Evolutionary conservation across 35 echinoderm and acorn worm species (phyloP).

Genomic region (Apostichopus japonicus): DNA sequence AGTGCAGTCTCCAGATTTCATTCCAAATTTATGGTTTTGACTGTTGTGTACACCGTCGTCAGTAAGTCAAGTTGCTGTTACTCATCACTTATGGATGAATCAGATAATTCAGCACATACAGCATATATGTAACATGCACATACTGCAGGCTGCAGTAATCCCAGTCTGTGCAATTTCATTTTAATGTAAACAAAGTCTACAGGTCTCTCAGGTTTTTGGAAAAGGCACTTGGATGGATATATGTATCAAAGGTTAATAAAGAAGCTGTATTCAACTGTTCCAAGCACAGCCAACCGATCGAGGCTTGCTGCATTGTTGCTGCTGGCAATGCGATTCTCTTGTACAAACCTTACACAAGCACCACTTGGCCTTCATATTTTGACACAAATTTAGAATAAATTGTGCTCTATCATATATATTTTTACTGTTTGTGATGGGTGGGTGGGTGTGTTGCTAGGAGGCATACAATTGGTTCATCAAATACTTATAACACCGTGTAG

Average conservation of each 20-base stretch:
- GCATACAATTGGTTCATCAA: slow-evolving; percentile 18
- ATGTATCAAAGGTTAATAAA: slow-evolving; percentile 10
- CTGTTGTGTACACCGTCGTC: not conserved
- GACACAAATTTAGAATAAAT: slow-evolving; percentile 36
- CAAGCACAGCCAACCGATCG: too few relatives aligned
- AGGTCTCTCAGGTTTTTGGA: not conserved
- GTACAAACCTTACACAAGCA: not conserved
- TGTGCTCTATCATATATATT: not conserved
- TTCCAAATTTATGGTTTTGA: not conserved
- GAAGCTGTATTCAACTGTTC: not conserved
- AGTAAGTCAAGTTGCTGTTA: not conserved
- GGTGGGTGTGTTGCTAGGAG: slow-evolving; percentile 30
- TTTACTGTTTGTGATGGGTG: slow-evolving; percentile 28
- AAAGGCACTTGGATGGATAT: slow-evolving; percentile 19
- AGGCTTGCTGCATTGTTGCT: not conserved
- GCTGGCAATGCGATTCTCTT: not conserved
- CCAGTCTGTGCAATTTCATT: not conserved
- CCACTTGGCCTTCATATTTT: slow-evolving; percentile 18
- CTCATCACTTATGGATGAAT: slow-evolving; percentile 22
- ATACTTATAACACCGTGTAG: not conserved
- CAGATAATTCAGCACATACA: not conserved
- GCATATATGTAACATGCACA: not conserved
- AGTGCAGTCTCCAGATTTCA: not conserved
- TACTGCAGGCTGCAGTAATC: slow-evolving; percentile 29
- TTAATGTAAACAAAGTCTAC: slow-evolving; percentile 26